phyloP scores from a whole-genome alignment of 2,797 vertebrate genomes.

The Buphagus erythrorhynchus region DNA sequence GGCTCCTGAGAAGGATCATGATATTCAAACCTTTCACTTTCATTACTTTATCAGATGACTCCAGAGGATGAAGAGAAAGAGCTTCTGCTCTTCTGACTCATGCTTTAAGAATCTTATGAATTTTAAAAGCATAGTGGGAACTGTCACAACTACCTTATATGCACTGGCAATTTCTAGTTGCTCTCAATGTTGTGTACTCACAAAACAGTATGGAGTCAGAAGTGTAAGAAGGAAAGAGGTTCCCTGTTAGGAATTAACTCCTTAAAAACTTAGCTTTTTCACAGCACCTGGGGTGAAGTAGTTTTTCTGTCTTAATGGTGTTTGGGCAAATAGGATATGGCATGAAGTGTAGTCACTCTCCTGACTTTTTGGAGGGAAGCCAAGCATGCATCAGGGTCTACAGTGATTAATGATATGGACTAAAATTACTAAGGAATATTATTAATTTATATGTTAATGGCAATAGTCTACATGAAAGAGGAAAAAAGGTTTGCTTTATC shows the following conservation, averaged over 20 bases:
- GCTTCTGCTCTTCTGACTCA: neutral
- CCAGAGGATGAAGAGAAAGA: neutral
- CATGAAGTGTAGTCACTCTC: neutral
- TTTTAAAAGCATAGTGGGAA: neutral
- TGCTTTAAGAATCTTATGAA: neutral
- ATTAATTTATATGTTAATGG: neutral
- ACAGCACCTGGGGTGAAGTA: neutral
- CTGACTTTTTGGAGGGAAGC: neutral
- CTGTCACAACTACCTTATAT: neutral
- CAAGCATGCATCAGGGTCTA: neutral
- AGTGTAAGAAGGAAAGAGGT: neutral
- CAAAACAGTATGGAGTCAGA: neutral
- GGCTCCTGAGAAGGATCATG: neutral
- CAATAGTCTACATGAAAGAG: neutral
- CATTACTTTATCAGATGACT: neutral
- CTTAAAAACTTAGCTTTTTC: neutral
- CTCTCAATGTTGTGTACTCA: neutral
- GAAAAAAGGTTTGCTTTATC: neutral
- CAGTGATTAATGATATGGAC: neutral
- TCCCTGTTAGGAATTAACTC: neutral
- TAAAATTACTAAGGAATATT: neutral
- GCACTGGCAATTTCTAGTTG: neutral
- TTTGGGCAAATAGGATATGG: neutral
- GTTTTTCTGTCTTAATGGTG: neutral
- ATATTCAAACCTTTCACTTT: neutral